Evolutionary conservation across 2,113 vertebrate genomes (phyloP).

Genomic region (Catharus fuscescens): DNA sequence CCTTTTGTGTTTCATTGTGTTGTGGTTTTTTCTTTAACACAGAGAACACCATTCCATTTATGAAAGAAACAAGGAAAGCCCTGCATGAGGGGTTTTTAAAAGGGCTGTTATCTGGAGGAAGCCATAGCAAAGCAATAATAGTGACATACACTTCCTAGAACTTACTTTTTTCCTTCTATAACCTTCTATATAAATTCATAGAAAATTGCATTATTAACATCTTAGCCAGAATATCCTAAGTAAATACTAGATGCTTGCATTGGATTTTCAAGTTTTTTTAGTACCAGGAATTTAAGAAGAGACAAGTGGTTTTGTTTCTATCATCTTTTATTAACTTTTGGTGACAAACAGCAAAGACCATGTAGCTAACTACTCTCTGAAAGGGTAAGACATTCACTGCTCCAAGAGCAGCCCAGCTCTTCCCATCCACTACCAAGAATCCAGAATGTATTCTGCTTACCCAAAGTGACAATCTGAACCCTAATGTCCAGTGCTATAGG

Average conservation of each 20-base stretch:
- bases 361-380: neutral
- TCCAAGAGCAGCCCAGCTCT: neutral
- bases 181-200: neutral
- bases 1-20: neutral
- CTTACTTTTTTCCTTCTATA: neutral
- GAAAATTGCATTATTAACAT: neutral
- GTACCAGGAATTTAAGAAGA: neutral
- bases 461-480: neutral
- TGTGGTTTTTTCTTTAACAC: neutral
- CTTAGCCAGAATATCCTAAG: neutral
- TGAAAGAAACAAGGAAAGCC: constrained; percentile 20
- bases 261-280: neutral
- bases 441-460: neutral
- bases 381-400: neutral
- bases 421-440: neutral
- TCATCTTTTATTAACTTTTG: neutral
- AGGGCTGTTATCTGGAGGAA: neutral
- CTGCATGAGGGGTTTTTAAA: neutral
- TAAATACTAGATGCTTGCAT: neutral
- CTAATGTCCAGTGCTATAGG: neutral
- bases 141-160: neutral
- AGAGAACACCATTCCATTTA: neutral
- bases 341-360: neutral
- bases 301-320: neutral
- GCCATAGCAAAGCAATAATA: neutral